Percentiles rank a stretch among this genome's conserved stretches.
Evolutionary conservation across 2,797 vertebrate species (phyloP).

Genomic region (Tadarida brasiliensis): DNA sequence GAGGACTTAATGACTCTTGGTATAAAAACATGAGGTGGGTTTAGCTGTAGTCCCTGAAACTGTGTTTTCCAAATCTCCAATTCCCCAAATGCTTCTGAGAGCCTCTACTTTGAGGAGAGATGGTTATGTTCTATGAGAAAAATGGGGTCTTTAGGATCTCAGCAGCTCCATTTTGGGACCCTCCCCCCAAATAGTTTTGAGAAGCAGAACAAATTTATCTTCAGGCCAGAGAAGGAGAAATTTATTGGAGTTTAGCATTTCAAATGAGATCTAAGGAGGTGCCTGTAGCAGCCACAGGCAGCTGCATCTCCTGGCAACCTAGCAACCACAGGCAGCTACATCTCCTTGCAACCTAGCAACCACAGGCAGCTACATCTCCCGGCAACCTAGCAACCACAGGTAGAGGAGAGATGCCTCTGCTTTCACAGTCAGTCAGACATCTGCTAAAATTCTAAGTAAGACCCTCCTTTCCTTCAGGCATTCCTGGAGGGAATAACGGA

Average conservation of each 20-base stretch:
- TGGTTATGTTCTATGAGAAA: background rate
- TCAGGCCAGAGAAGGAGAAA: background rate
- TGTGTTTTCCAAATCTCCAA: background rate
- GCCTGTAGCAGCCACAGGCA: background rate
- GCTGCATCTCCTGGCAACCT: background rate
- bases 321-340: background rate
- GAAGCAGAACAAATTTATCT: slow-evolving; percentile 36
- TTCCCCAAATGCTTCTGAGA: background rate
- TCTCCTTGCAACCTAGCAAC: background rate
- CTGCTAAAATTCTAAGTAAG: background rate
- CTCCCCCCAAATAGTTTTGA: background rate
- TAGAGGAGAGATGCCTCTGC: background rate
- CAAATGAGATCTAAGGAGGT: background rate
- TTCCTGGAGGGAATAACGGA: background rate
- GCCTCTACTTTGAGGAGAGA: background rate
- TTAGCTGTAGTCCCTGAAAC: background rate
- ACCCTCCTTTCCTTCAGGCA: background rate
- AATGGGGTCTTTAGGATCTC: background rate
- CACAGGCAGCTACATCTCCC: background rate
- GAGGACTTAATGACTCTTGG: background rate
- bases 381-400: background rate
- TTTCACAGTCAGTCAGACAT: background rate
- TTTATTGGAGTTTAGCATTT: background rate
- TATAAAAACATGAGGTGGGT: background rate
- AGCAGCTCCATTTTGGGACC: background rate